phyloP scores from a whole-genome alignment of 2,113 vertebrate species.

The Dicerorhinus sumatrensis region DNA sequence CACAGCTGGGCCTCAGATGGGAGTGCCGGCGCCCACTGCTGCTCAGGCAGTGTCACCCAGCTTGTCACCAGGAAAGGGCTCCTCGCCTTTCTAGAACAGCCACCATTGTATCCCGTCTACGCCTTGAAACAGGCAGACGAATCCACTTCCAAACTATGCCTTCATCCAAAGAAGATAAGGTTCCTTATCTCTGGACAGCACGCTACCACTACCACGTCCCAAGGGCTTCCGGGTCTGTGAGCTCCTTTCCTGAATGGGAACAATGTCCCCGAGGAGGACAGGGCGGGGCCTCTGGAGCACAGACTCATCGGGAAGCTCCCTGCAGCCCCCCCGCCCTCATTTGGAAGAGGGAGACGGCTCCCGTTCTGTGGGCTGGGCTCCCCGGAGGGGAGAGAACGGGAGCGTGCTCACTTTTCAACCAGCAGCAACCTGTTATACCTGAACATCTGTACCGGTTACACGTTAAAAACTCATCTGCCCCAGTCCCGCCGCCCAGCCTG shows the following conservation, averaged over 20 bases:
- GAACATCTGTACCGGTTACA: accelerated
- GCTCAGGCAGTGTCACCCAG: accelerated
- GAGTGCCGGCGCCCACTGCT: accelerated
- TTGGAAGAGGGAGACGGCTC: neutral
- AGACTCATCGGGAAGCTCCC: accelerated
- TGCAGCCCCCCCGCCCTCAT: accelerated
- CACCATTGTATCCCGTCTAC: no score
- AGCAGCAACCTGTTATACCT: neutral
- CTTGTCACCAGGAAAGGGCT: neutral
- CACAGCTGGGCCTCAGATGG: neutral
- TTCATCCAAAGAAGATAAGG: accelerated
- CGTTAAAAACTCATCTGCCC: neutral
- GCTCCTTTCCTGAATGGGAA: neutral
- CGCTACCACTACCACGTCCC: accelerated
- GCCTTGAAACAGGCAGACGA: neutral
- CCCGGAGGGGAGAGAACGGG: accelerated
- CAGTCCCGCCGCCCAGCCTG: accelerated
- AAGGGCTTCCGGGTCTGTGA: accelerated
- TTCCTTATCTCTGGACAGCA: accelerated
- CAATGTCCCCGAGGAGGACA: accelerated
- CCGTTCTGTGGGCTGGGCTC: accelerated
- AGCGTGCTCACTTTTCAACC: neutral
- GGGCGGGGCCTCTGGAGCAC: neutral
- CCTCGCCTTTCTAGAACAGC: neutral
- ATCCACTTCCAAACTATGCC: neutral